A percentile compares a stretch with the other conserved stretches of the same genome.
phyloP scores from a whole-genome alignment of 2,113 vertebrate genomes.

The Nettapus auritus region DNA sequence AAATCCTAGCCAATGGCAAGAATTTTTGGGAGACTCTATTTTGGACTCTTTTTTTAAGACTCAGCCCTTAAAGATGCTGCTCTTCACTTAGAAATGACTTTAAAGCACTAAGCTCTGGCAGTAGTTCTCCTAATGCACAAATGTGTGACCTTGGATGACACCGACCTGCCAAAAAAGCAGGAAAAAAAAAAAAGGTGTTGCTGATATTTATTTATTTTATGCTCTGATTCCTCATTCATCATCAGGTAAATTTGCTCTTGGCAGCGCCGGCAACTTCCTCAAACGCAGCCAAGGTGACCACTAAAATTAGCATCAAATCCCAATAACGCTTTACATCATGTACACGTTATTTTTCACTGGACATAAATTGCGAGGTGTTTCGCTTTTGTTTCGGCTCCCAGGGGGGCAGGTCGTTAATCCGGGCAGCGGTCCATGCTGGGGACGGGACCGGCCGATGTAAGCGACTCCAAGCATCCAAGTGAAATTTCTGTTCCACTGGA shows the following conservation, averaged over 20 bases:
- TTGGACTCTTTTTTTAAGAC: background rate
- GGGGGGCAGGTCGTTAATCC: background rate
- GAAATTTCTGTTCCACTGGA: background rate
- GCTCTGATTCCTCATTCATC: slow-evolving; percentile 37
- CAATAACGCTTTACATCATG: background rate
- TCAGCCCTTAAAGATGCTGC: background rate
- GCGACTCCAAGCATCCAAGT: background rate
- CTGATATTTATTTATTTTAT: slow-evolving; percentile 52
- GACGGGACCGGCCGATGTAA: background rate
- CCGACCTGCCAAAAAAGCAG: background rate
- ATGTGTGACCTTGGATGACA: slow-evolving; percentile 51
- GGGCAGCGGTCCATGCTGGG: fast-evolving
- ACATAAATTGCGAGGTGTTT: background rate
- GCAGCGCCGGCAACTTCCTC: slow-evolving; percentile 43
- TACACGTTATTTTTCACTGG: slow-evolving; percentile 11
- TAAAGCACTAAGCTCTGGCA: background rate
- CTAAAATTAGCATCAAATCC: slow-evolving; percentile 49
- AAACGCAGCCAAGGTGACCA: slow-evolving; percentile 28
- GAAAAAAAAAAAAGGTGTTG: slow-evolving; percentile 15
- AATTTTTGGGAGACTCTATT: background rate
- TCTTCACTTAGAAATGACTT: background rate
- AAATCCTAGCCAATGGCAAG: background rate
- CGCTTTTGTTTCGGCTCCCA: background rate
- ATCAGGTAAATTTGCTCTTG: slow-evolving; percentile 42
- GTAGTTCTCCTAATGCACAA: background rate